Evolutionary conservation across 2,797 vertebrate species (phyloP), one percentile per base, ranked within the genome.

Genomic region (Bufotes viridis): DNA sequence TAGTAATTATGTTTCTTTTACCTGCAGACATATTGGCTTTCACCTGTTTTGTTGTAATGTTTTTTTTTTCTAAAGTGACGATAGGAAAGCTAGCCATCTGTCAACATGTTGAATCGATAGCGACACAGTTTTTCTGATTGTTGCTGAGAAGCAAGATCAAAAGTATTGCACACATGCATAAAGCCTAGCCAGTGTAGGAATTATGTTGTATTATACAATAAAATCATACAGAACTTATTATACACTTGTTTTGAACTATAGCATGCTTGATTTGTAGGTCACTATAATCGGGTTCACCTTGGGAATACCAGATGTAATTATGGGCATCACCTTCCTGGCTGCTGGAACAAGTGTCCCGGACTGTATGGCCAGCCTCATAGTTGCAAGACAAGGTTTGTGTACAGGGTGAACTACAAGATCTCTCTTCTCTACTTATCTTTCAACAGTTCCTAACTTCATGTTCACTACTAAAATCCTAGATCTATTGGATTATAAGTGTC

Each of bases 351-450:
- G 98, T 0, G 98, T 99, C 90, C 98, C 98, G 0, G 98, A 99
- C 94, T 99, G 98, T 93, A 99, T 99, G 97, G 98, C 98, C 88
- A 99, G 98, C 92, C 96, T 99, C 78, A 99, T 99, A 0, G 98
- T 99, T 84, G 98, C 97, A 81, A 95, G 98, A 91, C 98, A 99
- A 97, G 98, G 98, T 99, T 88, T 13, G 94, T 87, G 63, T 20
- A 4, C 17, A 13, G 42, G 69, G 29, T 42, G 72, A 74, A 20
- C 29, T 42, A 72, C 70, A 42, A 3, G 10, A 22, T 20, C 72
- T 12, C 18, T 67, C 5, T 72, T 18, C 15, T 72, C 34, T 49
- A 8, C 42, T 49, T 74, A 74, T 49, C 34, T 6, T 20, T 42
- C 4, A 15, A 34, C 29, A 34, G 34, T 42, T 15, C 69, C 13